Evolutionary conservation across 2,888 invertebrate genomes (phyloP), one percentile per base, ranked within the genome.

Genomic region (Bellardia bayeri): DNA sequence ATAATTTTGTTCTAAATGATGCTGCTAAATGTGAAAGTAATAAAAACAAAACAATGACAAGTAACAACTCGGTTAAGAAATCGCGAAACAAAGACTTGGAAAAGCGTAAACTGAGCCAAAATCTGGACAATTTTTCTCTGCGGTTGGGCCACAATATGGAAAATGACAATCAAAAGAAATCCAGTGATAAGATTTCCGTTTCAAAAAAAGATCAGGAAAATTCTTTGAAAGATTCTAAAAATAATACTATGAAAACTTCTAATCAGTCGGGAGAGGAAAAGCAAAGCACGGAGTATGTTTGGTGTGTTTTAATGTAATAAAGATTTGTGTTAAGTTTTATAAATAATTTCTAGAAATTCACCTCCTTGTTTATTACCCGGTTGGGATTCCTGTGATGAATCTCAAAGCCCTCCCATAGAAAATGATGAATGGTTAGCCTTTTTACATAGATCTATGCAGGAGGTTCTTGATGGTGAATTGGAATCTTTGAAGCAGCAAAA

Each of bases 381-480:
- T 13, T 94, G 94, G 94, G 93, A 94, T 83, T 94, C 94, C 1
- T 93, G 93, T 80, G 94, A 94, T 89, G 94, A 94, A 89, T 94
- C 94, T 0, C 94, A 95, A 90, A 95, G 95, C 63, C 94, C 95
- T 3, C 96, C 96, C 3, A 96, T 97, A 85, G 97, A 98, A 92
- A 95, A 97, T 89, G 97, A 98, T 88, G 98, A 98, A 93, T 98
- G 97, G 98, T 94, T 97, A 88, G 97, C 96, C 0, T 98, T 98
- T 93, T 93, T 98, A 1, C 96, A 97, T 90, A 95, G 96, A 13
- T 97, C 97, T 16, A 97, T 97, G 93, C 96, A 96, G 92, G 98
- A 98, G 94, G 95, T 97, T 14, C 95, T 97, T 94, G 96, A 96
- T 81, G 97, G 97, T 0, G 97, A 97, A 93, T 94, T 97, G 16